Base-by-base conservation (phyloP, 2,113 vertebrate species). In the Microtus montanus region DNA sequence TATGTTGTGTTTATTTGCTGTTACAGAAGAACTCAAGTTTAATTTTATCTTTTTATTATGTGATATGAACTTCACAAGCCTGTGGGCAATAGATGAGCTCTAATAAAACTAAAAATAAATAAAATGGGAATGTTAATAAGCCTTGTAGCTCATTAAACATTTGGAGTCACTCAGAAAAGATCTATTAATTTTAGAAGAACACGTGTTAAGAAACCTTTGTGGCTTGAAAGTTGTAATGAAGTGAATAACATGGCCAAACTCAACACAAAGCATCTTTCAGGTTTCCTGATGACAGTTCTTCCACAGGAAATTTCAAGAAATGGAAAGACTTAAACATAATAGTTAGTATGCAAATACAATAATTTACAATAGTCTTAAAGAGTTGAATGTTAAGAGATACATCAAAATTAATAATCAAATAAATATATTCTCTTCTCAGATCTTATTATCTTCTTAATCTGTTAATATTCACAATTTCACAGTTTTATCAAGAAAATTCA, bases 141-240 rank as follows among this genome's bases (percentile, higher is more conserved):
- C 77, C 92, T 97, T 92, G 73, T 95, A 98, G 84, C 90, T 97
- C 96, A 97, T 97, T 95, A 97, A 97, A 97, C 95, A 96, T 97
- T 97, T 98, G 94, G 61, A 88, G 97, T 88, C 95, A 93, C 87
- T 97, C 95, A 96, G 95, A 96, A 83, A 97, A 54, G 96, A 96
- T 89, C 96, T 98, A 98, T 98, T 97, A 97, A 97, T 97, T 98
- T 98, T 98, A 97, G 96, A 97, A 96, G 84, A 98, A 71, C 97
- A 77, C 91, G 73, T 77, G 58, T 94, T 94, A 94, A 66, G 44
- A 97, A 98, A 86, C 61, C 90, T 96, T 98, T 97, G 63, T 97
- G 97, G 93, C 70, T 85, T 92, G 97, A 97, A 98, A 94, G 84
- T 97, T 97, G 96, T 95, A 78, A 97, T 98, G 93, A 96, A 97